Percentiles rank a stretch among this genome's conserved stretches.
Conservation (phyloP, 2,888 invertebrate genomes). For the Eurytoma californica region DNA sequence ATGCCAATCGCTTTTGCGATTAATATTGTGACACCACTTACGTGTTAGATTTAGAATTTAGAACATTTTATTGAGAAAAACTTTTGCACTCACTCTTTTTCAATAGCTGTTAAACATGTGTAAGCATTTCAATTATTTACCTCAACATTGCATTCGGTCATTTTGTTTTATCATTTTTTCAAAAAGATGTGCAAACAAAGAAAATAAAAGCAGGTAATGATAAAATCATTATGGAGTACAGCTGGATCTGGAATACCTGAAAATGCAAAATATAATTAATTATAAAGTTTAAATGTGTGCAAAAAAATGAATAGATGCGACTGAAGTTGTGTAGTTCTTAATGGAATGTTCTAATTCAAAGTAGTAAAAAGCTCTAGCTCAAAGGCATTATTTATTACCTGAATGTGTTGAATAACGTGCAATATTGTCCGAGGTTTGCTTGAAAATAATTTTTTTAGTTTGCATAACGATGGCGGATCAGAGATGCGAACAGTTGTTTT, state of each 20-base stretch:
- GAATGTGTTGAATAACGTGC: conserved; percentile 50
- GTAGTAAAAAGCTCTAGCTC: conserved; percentile 5
- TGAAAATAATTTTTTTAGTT: conserved; percentile 36
- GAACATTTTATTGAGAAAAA: conserved; percentile 31
- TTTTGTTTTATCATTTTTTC: too few species aligned
- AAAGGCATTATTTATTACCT: conserved; percentile 52
- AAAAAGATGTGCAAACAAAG: too few species aligned
- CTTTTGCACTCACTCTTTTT: too few species aligned
- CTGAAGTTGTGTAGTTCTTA: conserved; percentile 1
- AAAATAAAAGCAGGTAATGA: too few species aligned
- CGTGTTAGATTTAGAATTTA: conserved; percentile 13
- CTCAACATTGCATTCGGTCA: neutral
- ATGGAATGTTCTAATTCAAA: conserved; percentile 33
- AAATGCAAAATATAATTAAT: too few species aligned
- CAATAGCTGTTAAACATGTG: too few species aligned
- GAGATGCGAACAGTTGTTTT: conserved; percentile 25
- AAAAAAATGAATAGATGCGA: too few species aligned
- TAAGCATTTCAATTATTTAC: neutral
- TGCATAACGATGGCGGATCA: conserved; percentile 20
- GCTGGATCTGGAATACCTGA: too few species aligned
- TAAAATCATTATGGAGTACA: too few species aligned
- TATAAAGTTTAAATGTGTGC: too few species aligned
- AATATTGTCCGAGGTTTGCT: conserved; percentile 47
- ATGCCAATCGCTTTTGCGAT: conserved; percentile 6
- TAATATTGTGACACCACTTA: neutral